Evolutionary conservation across 1,140 invertebrate species (phyloP), one percentile per base, ranked within the genome.

Genomic region (Pollicipes pollicipes): DNA sequence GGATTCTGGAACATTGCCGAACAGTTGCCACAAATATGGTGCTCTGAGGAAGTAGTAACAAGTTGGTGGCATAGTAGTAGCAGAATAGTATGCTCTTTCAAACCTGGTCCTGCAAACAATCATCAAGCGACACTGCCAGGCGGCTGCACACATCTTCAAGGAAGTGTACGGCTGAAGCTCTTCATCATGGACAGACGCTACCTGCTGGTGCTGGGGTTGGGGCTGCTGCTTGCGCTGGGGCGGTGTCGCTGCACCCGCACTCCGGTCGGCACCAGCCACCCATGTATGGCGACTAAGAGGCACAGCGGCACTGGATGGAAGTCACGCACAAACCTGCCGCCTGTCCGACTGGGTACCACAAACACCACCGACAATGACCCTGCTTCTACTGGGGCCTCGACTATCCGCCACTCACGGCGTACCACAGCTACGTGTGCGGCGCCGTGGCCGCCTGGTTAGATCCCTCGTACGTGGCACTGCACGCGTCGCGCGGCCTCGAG

Each of bases 251-350:
- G 10, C 87, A 91, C 78, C 84, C 89, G 0, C 90, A 94, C 80
- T 93, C 90, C 66, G 93, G 93, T 10, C 79, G 88, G 77, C 85
- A 83, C 21, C 88, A 86, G 74, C 86, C 91, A 1, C 96, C 96
- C 0, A 93, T 97, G 89, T 96, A 84, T 83, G 97, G 97, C 58
- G 97, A 99, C 82, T 99, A 92, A 82, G 97, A 99, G 82, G 97
- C 97, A 1, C 97, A 99, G 79, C 83, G 97, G 68, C 97, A 99
- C 80, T 99, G 97, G 97, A 95, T 97, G 86, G 97, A 99, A 83
- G 87, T 99, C 31, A 98, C 96, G 0, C 80, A 88, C 16, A n/a
- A 93, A 98, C 82, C 83, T 98, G 58, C 88, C 91, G 1, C n/a
- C 74, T 88, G 0, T 79, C 77, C 67, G 78, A 86, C 72, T 88